Percentiles rank a stretch among this genome's conserved stretches.
phyloP scores from a whole-genome alignment of 2,113 vertebrate genomes.

The Empidonax traillii region DNA sequence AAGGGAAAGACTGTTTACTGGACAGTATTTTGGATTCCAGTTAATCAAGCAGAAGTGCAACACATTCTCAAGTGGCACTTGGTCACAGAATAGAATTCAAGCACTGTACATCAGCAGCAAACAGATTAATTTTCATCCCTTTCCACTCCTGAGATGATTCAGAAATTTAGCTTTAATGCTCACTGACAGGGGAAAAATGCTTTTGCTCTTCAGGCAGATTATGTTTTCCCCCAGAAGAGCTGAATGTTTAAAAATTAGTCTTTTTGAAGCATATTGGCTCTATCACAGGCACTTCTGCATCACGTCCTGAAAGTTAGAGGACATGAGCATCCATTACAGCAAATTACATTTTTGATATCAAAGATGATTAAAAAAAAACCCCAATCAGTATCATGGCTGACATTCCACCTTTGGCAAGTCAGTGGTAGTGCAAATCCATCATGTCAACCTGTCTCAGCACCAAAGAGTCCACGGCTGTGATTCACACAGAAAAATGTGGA shows the following conservation, averaged over 20 bases:
- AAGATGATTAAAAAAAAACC: neutral
- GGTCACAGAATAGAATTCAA: neutral
- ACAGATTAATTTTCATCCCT: neutral
- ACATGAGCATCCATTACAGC: neutral
- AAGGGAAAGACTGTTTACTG: neutral
- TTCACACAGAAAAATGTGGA: constrained; percentile 1
- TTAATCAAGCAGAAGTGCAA: neutral
- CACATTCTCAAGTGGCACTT: neutral
- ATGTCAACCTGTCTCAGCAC: neutral
- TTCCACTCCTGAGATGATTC: neutral
- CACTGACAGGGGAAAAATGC: neutral
- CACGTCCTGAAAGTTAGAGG: neutral
- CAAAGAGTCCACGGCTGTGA: constrained; percentile 8
- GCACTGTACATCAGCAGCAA: neutral
- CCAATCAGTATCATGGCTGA: neutral
- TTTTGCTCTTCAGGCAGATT: neutral
- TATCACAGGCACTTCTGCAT: neutral
- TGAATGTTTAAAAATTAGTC: neutral
- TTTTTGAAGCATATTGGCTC: neutral
- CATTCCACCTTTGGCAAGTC: neutral
- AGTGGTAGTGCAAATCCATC: neutral
- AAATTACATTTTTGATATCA: neutral
- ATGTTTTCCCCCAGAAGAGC: neutral
- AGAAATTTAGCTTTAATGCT: neutral
- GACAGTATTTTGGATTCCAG: neutral